These are phyloP conservation scores for Serrognathus titanus DNA, from an alignment of 2,888 invertebrate species.

Conservation along the genomic window DNA sequence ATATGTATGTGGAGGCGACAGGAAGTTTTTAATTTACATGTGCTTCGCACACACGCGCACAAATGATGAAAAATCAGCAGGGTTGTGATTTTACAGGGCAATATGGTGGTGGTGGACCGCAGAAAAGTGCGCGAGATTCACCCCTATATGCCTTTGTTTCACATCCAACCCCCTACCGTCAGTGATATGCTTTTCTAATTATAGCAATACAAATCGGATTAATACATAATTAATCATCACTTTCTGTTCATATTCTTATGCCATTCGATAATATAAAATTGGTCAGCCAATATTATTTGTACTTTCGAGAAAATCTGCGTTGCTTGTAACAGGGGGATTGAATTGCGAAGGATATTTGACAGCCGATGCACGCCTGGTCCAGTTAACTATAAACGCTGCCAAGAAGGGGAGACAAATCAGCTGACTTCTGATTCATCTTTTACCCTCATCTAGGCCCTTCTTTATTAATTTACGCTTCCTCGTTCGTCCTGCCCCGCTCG, in stretches of 20 bases:
- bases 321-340: conserved; percentile 16
- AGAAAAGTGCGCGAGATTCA: conserved; percentile 47
- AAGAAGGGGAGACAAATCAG: conserved; percentile 36
- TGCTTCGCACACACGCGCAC: conserved; percentile 18
- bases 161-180: conserved; percentile 24
- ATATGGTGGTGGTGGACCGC: conserved; percentile 42
- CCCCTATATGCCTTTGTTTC: conserved; percentile 20
- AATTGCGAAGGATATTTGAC: conserved; percentile 33
- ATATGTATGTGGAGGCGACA: conserved; percentile 10
- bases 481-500: not conserved
- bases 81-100: conserved; percentile 36
- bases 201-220: conserved; percentile 9
- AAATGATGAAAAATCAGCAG: conserved; percentile 48
- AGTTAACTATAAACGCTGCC: conserved; percentile 37
- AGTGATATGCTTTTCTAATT: conserved; percentile 42
- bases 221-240: not conserved
- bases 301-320: too few species aligned
- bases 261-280: too few species aligned
- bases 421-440: conserved; percentile 40
- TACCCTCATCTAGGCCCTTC: conserved; percentile 26
- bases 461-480: conserved; percentile 14
- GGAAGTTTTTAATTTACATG: conserved; percentile 19
- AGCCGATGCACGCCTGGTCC: conserved; percentile 45
- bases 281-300: too few species aligned
- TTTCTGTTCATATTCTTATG: too few species aligned